These are phyloP conservation scores for Drosophila lacicola DNA, from an alignment of 2,888 invertebrate genomes.

Conservation along the genomic window DNA sequence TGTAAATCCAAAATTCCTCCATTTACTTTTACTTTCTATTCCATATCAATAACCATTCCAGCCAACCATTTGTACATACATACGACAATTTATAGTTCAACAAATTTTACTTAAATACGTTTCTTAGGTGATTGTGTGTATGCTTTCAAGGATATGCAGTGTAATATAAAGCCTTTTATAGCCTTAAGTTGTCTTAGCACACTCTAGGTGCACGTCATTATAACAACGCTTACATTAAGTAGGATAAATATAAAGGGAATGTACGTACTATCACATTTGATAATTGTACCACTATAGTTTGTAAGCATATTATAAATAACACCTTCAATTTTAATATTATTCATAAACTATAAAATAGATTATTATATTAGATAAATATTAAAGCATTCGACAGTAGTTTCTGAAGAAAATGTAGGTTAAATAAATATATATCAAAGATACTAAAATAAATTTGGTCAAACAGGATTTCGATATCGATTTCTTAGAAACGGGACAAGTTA, in stretches of 20 bases:
- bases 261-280: slow-evolving; percentile 3
- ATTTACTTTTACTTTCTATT: slow-evolving; percentile 39
- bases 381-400: too few species aligned
- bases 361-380: too few species aligned
- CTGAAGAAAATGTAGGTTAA: too few species aligned
- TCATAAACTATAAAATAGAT: slow-evolving; percentile 2
- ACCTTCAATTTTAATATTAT: slow-evolving; percentile 5
- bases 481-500: too few species aligned
- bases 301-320: slow-evolving; percentile 18
- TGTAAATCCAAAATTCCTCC: slow-evolving; percentile 36
- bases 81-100: slow-evolving; percentile 13
- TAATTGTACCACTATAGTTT: slow-evolving; percentile 32
- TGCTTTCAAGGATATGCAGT: slow-evolving; percentile 8
- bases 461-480: too few species aligned
- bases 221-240: slow-evolving; percentile 11
- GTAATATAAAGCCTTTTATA: slow-evolving; percentile 10
- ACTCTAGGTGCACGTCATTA: slow-evolving; percentile 5
- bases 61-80: slow-evolving; percentile 31
- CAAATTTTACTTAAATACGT: slow-evolving; percentile 14
- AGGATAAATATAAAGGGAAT: slow-evolving; percentile 7
- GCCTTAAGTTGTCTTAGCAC: not conserved
- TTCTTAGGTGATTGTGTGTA: slow-evolving; percentile 41
- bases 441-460: too few species aligned
- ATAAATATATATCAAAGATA: too few species aligned
- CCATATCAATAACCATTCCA: slow-evolving; percentile 64